Evolutionary conservation across 2,888 invertebrate genomes (phyloP).

Genomic region (Heliconius cydno): DNA sequence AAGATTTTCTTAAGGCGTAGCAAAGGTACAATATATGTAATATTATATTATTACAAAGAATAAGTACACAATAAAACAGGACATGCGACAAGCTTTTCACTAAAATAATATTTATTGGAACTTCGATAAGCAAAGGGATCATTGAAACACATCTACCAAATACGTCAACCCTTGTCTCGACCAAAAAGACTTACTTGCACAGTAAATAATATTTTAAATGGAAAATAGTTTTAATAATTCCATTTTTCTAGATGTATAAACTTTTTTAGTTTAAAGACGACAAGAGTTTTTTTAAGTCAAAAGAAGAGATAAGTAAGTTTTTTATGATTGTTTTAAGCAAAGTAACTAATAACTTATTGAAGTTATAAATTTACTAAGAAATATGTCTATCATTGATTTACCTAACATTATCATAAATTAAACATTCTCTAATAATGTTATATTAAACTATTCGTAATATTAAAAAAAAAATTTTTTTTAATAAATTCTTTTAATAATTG

Average conservation of each 20-base stretch:
- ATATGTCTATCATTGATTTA: slow-evolving; percentile 1
- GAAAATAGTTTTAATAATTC: slow-evolving; percentile 33
- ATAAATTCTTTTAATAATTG: too few species aligned
- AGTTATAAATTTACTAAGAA: background rate
- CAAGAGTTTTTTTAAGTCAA: background rate
- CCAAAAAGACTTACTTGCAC: slow-evolving; percentile 14
- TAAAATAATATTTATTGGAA: slow-evolving; percentile 30
- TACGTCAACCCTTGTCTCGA: slow-evolving; percentile 49
- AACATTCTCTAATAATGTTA: background rate
- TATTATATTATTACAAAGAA: background rate
- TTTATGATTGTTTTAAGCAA: background rate
- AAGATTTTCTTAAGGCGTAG: too few species aligned
- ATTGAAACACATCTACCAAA: slow-evolving; percentile 45
- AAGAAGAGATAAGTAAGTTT: background rate
- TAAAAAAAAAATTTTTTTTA: too few species aligned
- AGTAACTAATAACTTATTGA: background rate
- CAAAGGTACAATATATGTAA: background rate
- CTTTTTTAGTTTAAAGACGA: background rate
- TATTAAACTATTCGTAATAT: too few species aligned
- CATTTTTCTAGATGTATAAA: background rate
- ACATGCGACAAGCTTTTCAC: slow-evolving; percentile 16
- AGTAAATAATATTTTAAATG: slow-evolving; percentile 41
- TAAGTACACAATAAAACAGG: slow-evolving; percentile 11
- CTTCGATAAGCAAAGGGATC: slow-evolving; percentile 35
- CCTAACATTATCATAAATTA: background rate